Conservation (phyloP, 2,797 vertebrate species). For the Hemitrygon akajei region DNA sequence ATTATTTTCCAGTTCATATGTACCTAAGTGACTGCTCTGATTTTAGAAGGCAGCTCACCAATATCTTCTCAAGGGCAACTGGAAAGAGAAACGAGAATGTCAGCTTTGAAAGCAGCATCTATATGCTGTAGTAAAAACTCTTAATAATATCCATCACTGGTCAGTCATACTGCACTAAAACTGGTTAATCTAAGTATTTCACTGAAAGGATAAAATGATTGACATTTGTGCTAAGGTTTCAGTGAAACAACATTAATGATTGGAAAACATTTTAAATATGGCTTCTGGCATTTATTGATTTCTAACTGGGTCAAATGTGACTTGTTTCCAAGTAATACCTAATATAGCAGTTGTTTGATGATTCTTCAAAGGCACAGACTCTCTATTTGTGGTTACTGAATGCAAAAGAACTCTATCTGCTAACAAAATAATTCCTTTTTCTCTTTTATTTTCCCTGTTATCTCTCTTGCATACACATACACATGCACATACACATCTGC, state of each 20-base stretch:
- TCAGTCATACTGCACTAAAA: background rate
- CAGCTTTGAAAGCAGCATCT: too few relatives aligned
- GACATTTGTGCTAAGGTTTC: conserved; percentile 10
- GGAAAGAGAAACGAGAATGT: too few relatives aligned
- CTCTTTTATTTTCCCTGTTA: background rate
- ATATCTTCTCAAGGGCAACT: too few relatives aligned
- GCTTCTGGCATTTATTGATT: conserved; percentile 2
- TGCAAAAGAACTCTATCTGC: background rate
- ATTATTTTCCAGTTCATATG: background rate
- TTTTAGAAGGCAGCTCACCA: too few relatives aligned
- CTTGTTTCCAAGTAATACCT: conserved; percentile 15
- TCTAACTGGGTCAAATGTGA: background rate
- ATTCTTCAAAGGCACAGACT: too few relatives aligned
- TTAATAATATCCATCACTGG: background rate
- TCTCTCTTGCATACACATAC: background rate
- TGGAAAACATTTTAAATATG: conserved; percentile 8
- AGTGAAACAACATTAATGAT: background rate
- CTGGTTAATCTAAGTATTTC: background rate
- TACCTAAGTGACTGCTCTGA: too few relatives aligned
- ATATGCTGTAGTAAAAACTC: too few relatives aligned
- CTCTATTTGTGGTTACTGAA: background rate
- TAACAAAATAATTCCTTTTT: background rate
- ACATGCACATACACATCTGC: too few relatives aligned
- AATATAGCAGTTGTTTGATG: conserved; percentile 7
- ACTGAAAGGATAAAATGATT: conserved; percentile 12